Percentiles rank a stretch among this genome's conserved stretches.
Conservation (phyloP, 2,797 vertebrate genomes). For the Myiotriccus ornatus region DNA sequence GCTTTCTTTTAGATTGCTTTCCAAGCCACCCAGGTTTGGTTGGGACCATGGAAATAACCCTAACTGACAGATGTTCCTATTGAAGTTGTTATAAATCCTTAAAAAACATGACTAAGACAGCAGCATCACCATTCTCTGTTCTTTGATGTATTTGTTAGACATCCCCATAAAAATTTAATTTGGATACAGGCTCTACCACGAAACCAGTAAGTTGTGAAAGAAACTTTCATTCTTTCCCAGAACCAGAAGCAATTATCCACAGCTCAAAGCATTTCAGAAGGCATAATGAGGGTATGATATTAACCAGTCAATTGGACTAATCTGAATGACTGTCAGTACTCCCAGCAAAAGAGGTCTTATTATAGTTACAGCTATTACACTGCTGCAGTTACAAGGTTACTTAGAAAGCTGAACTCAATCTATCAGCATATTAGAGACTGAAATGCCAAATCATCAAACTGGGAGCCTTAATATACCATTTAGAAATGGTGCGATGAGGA, state of each 20-base stretch:
- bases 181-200: not conserved
- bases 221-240: conserved; percentile 11
- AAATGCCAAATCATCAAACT: conserved; percentile 26
- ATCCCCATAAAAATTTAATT: not conserved
- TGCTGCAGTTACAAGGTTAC: conserved; percentile 38
- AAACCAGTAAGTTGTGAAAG: not conserved
- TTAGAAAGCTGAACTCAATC: conserved; percentile 24
- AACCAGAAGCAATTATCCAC: not conserved
- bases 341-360: not conserved
- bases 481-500: not conserved
- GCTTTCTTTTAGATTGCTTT: not conserved
- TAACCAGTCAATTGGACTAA: conserved; percentile 37
- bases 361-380: conserved; percentile 5
- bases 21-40: not conserved
- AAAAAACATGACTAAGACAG: not conserved
- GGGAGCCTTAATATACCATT: not conserved
- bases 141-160: not conserved
- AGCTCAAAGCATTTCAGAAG: conserved; percentile 15
- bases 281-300: conserved; percentile 24
- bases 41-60: not conserved
- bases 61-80: not conserved
- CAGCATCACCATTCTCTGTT: not conserved
- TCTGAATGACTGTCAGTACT: not conserved
- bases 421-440: conserved; percentile 8
- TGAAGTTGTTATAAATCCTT: not conserved